Percentiles rank a stretch among this genome's conserved stretches.
These are phyloP conservation scores for Dissostichus mawsoni DNA, from an alignment of 2,113 vertebrate genomes.

Conservation along the genomic window DNA sequence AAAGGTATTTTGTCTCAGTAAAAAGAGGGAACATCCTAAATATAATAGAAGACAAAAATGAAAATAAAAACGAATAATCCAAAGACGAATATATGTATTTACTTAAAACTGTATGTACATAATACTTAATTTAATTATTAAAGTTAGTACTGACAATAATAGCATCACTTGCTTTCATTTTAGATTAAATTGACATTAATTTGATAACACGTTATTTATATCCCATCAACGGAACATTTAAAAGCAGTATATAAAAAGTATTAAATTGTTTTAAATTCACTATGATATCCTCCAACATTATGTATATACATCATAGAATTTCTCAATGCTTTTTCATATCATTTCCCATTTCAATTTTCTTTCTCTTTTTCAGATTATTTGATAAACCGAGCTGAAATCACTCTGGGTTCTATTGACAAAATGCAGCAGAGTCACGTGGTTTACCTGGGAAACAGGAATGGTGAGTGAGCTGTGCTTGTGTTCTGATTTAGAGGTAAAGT, in stretches of 20 bases:
- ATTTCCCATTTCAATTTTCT: background rate
- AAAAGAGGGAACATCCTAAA: background rate
- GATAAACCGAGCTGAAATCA: constrained; percentile 86
- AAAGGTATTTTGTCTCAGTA: background rate
- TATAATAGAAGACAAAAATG: background rate
- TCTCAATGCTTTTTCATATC: background rate
- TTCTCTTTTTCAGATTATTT: constrained; percentile 88
- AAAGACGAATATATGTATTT: too few relatives aligned
- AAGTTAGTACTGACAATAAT: background rate
- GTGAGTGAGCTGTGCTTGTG: constrained; percentile 66
- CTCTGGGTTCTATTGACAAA: constrained; percentile 85
- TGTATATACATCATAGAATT: too few relatives aligned
- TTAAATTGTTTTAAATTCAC: too few relatives aligned
- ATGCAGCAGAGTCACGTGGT: constrained; percentile 82
- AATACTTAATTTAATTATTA: background rate
- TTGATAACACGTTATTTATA: background rate
- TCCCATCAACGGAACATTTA: background rate
- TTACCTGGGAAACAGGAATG: constrained; percentile 83
- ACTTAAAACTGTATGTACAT: background rate
- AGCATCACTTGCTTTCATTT: too few relatives aligned
- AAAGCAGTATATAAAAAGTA: background rate
- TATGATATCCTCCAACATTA: too few relatives aligned
- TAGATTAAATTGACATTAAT: too few relatives aligned
- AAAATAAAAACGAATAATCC: too few relatives aligned
- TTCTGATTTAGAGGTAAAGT: background rate